Evolutionary conservation across 2,797 vertebrate species (phyloP), one percentile per base, ranked within the genome.

Genomic region (Bucorvus abyssinicus): DNA sequence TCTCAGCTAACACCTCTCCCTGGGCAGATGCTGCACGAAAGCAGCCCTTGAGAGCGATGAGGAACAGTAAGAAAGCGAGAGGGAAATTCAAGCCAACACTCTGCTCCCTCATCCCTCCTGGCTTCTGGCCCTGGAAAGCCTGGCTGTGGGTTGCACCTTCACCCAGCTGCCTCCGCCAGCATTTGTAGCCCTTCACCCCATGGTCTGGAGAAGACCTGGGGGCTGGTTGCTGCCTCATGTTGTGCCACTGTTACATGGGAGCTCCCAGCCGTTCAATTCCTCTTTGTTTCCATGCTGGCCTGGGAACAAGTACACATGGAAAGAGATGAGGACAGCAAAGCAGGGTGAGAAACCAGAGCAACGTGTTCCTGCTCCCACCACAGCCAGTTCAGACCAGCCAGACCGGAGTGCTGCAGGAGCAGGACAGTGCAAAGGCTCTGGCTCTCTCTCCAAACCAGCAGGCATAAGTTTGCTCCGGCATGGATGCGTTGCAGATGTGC

Each of bases 401-500:
- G 63, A 47, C 68, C n/a, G 23, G 87, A 74, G 56, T 3, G 4
- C 45, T 86, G 61, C 47, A 6, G 84, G 84, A 83, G 86, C 64
- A 84, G 94, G 87, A 87, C 91, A 85, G 24, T 69, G 53, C 76
- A 80, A 64, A 83, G 74, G 22, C 61, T 91, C 71, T 71, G 91
- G 38, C 34, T 89, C 93, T 85, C 60, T 67, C 56, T 74, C 40
- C 78, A 56, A 73, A 79, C 27, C 60, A 74, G 90, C 91, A 84
- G 82, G 73, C 64, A 15, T 10, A 34, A 42, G 79, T 74, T 74
- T 75, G 65, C 77, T 91, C 70, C 3, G 0, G 73, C 79, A 34
- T 2, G 84, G 92, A 68, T 89, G 87, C 0, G 0, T 30, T 93
- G 89, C 93, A 94, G 94, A 92, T 91, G 96, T 87, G 90, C 84